Base-by-base conservation (phyloP, 2,888 invertebrate genomes). In the Orthosia gothica region DNA sequence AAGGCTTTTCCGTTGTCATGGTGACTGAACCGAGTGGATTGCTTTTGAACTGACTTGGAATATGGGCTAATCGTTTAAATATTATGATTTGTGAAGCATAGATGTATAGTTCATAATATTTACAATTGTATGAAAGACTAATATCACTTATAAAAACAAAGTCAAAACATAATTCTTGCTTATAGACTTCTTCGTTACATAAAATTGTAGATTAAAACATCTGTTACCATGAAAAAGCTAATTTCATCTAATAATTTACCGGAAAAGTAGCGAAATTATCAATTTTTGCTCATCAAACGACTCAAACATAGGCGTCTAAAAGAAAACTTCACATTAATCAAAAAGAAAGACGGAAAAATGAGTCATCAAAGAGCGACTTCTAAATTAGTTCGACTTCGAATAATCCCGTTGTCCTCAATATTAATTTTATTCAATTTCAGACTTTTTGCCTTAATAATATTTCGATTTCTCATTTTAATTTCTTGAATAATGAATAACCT, bases 361-460 rank as follows among this genome's bases (percentile, higher is more conserved):
- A 62, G 59, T 57, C 61, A 61, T 64, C 80, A 66, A 79, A 74
- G 57, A 82, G 26, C 20, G 58, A 74, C 70, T 81, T 83, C 69
- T 26, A 71, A 83, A 79, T 75, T 83, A 74, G 57, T 71, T 69
- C 68, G 62, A 58, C 68, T 70, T 47, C n/a, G 52, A 79, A 68
- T 83, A 68, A 70, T 83, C 26, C n/a, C 70, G 67, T 70, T 83
- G 67, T 79, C 26, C 67, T 11, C 15, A 26, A 75, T 66, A 83
- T 74, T 58, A 83, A 83, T 83, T 68, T 79, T 65, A 83, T 83
- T 70, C 70, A 67, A 79, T 79, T 83, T 62, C 68, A 50, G 67
- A 83, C 65, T 69, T 73, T 62, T 26, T n/a, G 13, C 64, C 20
- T 58, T 57, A 80, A 72, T 80, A 65, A 70, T 72, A n/a, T n/a